Conservation (phyloP, 1,140 invertebrate species). For the Eufriesea mexicana region DNA sequence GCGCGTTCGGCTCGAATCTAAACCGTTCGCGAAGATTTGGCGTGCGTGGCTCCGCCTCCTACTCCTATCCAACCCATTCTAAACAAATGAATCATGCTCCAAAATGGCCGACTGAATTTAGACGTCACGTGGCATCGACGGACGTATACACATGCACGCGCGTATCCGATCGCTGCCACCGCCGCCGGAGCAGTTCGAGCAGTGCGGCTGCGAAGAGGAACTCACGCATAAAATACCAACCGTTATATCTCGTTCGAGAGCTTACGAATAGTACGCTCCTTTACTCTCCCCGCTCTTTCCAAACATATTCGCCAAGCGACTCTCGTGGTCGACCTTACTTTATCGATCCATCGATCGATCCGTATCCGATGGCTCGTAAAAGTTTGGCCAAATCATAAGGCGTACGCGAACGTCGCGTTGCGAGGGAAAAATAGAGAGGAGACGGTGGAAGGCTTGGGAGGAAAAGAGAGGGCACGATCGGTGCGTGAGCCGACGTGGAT, state of each 20-base stretch:
- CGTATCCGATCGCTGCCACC: slow-evolving; percentile 51
- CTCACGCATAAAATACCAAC: slow-evolving; percentile 30
- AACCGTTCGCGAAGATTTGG: slow-evolving; percentile 74
- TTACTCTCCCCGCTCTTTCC: not conserved
- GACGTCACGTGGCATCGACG: slow-evolving; percentile 76
- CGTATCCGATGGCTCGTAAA: too few relatives aligned
- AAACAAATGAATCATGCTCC: slow-evolving; percentile 82
- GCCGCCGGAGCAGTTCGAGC: slow-evolving; percentile 32
- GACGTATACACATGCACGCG: slow-evolving; percentile 47
- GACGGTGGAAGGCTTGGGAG: too few relatives aligned
- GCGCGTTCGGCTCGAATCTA: slow-evolving; percentile 64
- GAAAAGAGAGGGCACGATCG: too few relatives aligned
- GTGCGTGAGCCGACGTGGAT: too few relatives aligned
- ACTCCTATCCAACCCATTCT: slow-evolving; percentile 80
- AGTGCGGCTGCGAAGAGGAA: slow-evolving; percentile 49
- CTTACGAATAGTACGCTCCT: not conserved
- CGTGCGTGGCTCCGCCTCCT: slow-evolving; percentile 78
- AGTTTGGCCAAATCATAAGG: too few relatives aligned
- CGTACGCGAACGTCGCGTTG: too few relatives aligned
- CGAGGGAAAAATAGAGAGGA: too few relatives aligned
- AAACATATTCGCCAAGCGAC: too few relatives aligned
- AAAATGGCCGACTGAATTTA: slow-evolving; percentile 82
- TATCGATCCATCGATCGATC: not conserved
- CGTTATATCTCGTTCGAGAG: not conserved
- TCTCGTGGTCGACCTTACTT: not conserved